Base-by-base conservation (phyloP, 2,888 invertebrate genomes). In the Chironomus riparius region DNA sequence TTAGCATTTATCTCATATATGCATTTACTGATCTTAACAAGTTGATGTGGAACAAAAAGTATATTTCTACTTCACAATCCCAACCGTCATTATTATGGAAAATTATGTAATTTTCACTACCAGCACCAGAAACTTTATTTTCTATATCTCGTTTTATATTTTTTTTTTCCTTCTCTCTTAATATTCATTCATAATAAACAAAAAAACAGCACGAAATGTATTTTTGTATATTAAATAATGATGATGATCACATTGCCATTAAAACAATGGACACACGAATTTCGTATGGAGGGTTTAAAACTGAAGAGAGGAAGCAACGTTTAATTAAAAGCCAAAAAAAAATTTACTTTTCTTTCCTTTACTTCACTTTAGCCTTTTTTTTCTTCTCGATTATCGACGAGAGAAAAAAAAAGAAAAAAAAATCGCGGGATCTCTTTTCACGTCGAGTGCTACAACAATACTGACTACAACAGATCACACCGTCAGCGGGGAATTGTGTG, bases 381-480 rank as follows among this genome's bases (percentile, higher is more conserved):
- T 21, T 65, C 65, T 18, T 65, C 65, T 24, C 65, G 65, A 65
- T 24, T 65, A 24, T 65, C 65, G 65, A 65, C 13, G 18, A 65
- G 13, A 18, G 24, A 21, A 22, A 18, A 22, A 65, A 21, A 24
- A 21, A n/a, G n/a, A 21, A 24, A 22, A 65, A 65, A 65, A 21
- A 21, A 18, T 12, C 4, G 24, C 65, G 65, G 65, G 22, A 65
- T 65, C 65, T 65, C 65, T 65, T 18, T 65, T 65, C 65, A 22
- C 65, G 6, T 65, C 65, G 65, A 65, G 65, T 65, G 65, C 65
- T 24, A 65, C 22, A 65, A 65, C 65, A 65, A 65, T 65, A 65
- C 65, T 65, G 65, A 65, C 65, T 65, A 38, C 38, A 18, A 65
- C 56, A 56, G 56, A 56, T 56, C 38, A 38, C 38, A 38, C 38